phyloP scores from a whole-genome alignment of 30 jellyfish, hydroid and myxozoan genomes.

The Sanderia malayensis region DNA sequence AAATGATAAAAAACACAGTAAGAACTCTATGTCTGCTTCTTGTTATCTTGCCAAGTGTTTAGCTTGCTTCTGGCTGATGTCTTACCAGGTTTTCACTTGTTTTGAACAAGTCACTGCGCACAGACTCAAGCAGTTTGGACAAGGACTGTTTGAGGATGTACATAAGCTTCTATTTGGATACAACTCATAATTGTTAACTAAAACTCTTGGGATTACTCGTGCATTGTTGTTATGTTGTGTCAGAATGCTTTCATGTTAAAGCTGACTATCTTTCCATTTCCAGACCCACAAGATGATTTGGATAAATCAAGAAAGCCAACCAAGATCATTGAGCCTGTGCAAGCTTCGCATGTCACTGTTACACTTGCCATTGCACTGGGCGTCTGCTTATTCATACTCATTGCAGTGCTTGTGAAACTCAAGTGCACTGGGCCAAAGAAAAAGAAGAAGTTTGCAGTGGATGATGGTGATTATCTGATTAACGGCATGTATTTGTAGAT shows the following conservation, averaged over 20 bases:
- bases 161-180: too few relatives aligned
- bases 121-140: too few relatives aligned
- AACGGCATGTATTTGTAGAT: conserved; percentile 90
- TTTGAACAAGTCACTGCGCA: too few relatives aligned
- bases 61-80: too few relatives aligned
- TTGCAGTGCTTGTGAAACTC: conserved; percentile 66
- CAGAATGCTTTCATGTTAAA: too few relatives aligned
- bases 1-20: neutral
- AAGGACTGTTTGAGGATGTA: too few relatives aligned
- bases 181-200: too few relatives aligned
- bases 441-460: conserved; percentile 94
- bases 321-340: conserved; percentile 10
- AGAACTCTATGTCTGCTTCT: too few relatives aligned
- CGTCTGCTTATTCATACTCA: conserved; percentile 47
- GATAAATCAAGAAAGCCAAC: conserved; percentile 8
- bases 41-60: neutral
- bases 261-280: too few relatives aligned
- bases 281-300: neutral
- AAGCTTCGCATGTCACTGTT: conserved; percentile 49
- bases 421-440: conserved; percentile 79
- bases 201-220: too few relatives aligned
- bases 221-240: too few relatives aligned
- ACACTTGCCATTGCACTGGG: conserved; percentile 71
- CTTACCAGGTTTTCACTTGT: too few relatives aligned
- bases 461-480: conserved; percentile 94